Conservation (phyloP, 53 echinoderm and acorn worm genomes). For the Patiria pectinifera region DNA sequence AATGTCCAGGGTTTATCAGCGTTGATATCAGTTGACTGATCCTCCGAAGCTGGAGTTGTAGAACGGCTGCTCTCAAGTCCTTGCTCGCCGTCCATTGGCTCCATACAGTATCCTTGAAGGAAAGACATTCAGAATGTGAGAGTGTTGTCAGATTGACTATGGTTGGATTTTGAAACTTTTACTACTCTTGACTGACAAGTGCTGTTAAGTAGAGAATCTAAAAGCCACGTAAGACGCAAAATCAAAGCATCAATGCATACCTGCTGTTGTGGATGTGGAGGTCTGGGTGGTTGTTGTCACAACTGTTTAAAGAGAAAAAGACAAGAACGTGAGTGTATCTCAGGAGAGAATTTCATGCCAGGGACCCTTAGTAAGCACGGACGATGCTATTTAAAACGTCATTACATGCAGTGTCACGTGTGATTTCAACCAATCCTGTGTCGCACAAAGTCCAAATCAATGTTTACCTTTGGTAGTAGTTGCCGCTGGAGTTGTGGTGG, state of each 20-base stretch:
- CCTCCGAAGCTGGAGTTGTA: neutral
- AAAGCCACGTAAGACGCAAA: neutral
- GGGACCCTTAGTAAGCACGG: neutral
- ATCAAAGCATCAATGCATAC: neutral
- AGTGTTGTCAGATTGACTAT: no score
- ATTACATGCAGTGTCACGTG: no score
- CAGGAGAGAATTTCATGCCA: neutral
- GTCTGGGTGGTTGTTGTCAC: slow-evolving; percentile 33
- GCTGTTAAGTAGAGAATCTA: neutral
- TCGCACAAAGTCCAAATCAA: no score
- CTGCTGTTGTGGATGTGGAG: slow-evolving; percentile 29
- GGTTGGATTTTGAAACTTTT: no score
- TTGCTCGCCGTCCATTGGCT: neutral
- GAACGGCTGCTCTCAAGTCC: neutral
- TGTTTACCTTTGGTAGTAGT: no score
- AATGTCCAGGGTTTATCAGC: slow-evolving; percentile 9
- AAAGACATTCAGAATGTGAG: neutral
- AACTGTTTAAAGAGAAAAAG: neutral
- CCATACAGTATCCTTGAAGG: slow-evolving; percentile 1
- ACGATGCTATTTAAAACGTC: neutral
- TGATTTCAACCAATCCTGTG: no score
- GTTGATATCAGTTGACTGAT: slow-evolving; percentile 20
- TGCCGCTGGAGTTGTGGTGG: no score
- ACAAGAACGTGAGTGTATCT: neutral
- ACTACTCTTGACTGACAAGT: no score